These are phyloP conservation scores for Spheniscus humboldti DNA, from an alignment of 2,797 vertebrate species.

Conservation along the genomic window DNA sequence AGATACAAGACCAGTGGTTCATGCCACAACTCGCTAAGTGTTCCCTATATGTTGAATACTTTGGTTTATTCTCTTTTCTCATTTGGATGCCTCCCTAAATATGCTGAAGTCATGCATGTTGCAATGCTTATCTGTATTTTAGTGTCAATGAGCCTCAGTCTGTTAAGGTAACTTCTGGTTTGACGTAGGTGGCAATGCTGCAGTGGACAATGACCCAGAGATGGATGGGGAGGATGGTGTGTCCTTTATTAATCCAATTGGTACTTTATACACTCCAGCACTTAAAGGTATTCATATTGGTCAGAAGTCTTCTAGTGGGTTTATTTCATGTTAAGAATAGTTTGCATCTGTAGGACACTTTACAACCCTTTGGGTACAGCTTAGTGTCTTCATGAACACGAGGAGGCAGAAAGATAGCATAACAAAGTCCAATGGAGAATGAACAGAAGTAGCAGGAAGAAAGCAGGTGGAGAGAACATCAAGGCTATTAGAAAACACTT, in stretches of 20 bases:
- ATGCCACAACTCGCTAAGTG: background rate
- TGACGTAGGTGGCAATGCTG: slow-evolving; percentile 87
- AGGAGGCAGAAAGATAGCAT: background rate
- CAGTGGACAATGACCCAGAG: slow-evolving; percentile 84
- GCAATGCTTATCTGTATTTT: slow-evolving; percentile 17
- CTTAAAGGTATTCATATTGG: slow-evolving; percentile 86
- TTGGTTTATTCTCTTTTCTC: slow-evolving; percentile 24
- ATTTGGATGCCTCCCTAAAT: slow-evolving; percentile 43
- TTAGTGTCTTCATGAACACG: background rate
- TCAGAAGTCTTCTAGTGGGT: background rate
- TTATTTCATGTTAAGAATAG: background rate
- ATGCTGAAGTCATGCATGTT: slow-evolving; percentile 38
- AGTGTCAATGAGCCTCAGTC: background rate
- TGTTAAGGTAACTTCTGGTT: slow-evolving; percentile 69
- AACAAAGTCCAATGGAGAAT: background rate
- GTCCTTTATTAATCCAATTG: slow-evolving; percentile 89
- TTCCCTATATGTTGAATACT: background rate
- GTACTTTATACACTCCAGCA: slow-evolving; percentile 85
- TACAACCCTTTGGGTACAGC: background rate
- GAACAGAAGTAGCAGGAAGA: background rate
- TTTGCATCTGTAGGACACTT: background rate
- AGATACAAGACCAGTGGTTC: background rate
- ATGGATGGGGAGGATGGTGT: slow-evolving; percentile 92
- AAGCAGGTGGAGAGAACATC: background rate
- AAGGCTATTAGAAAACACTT: background rate